Conservation (phyloP, 2,888 invertebrate species). For the Eugnorisma glareosa region DNA sequence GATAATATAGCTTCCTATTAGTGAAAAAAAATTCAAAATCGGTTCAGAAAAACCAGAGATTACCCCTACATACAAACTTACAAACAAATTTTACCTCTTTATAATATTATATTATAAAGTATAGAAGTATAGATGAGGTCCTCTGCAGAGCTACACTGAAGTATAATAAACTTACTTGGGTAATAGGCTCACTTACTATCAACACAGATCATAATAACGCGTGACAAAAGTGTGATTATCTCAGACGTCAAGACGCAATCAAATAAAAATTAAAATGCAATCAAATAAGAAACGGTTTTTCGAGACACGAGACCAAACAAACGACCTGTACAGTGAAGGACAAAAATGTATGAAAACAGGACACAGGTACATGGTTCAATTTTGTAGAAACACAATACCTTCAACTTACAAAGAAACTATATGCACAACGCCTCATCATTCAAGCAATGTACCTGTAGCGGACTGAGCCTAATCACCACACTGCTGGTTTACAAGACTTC, state of each 20-base stretch:
- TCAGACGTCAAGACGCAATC: not conserved
- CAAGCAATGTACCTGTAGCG: not conserved
- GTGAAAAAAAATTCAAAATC: no score
- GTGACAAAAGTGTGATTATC: not conserved
- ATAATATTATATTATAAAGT: no score
- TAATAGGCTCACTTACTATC: not conserved
- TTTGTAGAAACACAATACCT: not conserved
- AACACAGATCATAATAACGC: slow-evolving; percentile 3
- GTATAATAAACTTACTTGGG: not conserved
- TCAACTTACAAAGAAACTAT: not conserved
- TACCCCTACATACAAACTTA: no score
- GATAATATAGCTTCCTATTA: no score
- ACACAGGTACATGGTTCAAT: not conserved
- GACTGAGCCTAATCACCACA: no score
- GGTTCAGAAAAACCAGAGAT: no score
- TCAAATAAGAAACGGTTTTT: slow-evolving; percentile 10
- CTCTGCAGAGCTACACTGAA: no score
- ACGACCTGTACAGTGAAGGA: not conserved
- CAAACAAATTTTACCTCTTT: no score
- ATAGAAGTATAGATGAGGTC: no score
- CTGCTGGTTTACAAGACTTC: no score
- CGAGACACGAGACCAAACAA: not conserved
- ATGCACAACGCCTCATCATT: not conserved
- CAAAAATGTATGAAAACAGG: not conserved
- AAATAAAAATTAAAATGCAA: slow-evolving; percentile 23